Evolutionary conservation across 1,140 invertebrate species (phyloP), one percentile per base, ranked within the genome.

Genomic region (Macrobrachium rosenbergii): DNA sequence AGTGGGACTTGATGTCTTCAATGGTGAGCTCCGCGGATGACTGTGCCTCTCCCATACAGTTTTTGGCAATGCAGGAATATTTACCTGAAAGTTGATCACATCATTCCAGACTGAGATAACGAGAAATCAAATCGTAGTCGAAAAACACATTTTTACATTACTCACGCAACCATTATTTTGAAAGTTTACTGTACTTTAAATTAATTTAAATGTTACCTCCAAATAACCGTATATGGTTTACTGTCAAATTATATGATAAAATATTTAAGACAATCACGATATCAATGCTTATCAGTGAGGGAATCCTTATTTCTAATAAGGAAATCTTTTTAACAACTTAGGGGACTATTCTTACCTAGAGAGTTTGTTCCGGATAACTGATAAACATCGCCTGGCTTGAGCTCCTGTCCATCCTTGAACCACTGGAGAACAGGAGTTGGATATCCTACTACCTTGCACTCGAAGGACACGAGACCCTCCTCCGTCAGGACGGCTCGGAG

Each of bases 301-400:
- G 3, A 37, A 23, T 21, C n/a, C n/a, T n/a, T n/a, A n/a, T n/a
- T n/a, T n/a, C n/a, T n/a, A n/a, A n/a, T n/a, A n/a, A 52, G 16
- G 5, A 59, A 11, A 21, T 75, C 8, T 63, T 45, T 23, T 19
- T 14, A 37, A 17, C 2, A 69, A 72, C 2, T 7, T 37, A 69
- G 1, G 7, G 16, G 28, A 72, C 16, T 75, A 23, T 14, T 16
- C 80, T 91, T 92, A 94, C 94, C 94, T 89, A 97, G 92, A 0
- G 96, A 97, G 91, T 97, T 97, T 8, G 96, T 97, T 45, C 96
- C 97, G 2, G 96, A 97, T 7, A 98, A 92, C 91, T 98, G 96
- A 92, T 98, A 98, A 21, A 98, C 96, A 92, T 98, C 97, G 16
- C 97, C 97, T 0, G 97, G 96, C 92, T 96, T 97, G 23, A 98